Percentiles rank a stretch among this genome's conserved stretches.
These are phyloP conservation scores for Drosophila sturtevanti DNA, from an alignment of 1,140 invertebrate genomes.

Conservation along the genomic window DNA sequence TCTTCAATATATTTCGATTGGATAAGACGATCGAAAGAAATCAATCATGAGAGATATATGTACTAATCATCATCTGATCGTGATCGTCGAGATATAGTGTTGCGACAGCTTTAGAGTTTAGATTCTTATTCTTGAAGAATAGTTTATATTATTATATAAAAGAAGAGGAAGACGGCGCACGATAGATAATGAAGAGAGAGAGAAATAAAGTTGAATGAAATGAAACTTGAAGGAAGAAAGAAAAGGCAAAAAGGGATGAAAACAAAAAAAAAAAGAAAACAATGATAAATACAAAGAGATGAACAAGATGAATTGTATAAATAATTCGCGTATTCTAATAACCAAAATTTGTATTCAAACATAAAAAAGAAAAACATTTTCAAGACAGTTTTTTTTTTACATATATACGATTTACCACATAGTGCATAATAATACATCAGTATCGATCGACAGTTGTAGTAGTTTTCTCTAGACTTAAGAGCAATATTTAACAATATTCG, in stretches of 20 bases:
- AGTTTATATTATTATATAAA: conserved; percentile 11
- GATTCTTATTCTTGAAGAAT: conserved; percentile 71
- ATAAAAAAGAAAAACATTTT: no score
- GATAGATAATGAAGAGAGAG: neutral
- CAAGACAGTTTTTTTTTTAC: conserved; percentile 60
- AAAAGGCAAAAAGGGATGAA: neutral
- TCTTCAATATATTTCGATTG: no score
- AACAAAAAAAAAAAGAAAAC: conserved; percentile 9
- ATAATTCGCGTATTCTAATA: conserved; percentile 9
- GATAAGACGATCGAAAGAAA: no score
- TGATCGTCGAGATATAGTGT: conserved; percentile 32
- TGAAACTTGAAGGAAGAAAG: conserved; percentile 5
- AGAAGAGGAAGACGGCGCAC: neutral
- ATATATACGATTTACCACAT: conserved; percentile 17
- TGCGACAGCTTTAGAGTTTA: conserved; percentile 68
- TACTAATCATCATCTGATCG: conserved; percentile 13
- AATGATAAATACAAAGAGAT: no score
- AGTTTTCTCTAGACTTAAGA: conserved; percentile 17
- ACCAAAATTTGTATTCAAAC: conserved; percentile 46
- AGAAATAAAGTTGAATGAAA: neutral
- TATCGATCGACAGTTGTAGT: conserved; percentile 30
- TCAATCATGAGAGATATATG: no score
- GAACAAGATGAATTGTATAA: conserved; percentile 1
- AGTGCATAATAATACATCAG: conserved; percentile 33
- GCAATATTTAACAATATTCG: conserved; percentile 32